Base-by-base conservation (phyloP, 1,140 invertebrate species). In the Heliconius himera region DNA sequence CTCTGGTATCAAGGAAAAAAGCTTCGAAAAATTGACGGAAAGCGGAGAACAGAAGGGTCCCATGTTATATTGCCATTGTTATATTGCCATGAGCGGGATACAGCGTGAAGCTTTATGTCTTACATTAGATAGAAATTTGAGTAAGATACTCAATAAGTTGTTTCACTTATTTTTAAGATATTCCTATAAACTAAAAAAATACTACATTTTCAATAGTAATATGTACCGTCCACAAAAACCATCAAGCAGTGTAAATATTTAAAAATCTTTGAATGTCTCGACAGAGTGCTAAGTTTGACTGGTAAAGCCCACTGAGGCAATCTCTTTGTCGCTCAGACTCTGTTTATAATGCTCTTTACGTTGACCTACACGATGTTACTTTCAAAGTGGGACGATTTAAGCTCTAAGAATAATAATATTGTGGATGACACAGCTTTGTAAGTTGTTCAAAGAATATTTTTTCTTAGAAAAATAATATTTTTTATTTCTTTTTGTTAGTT, bases 231-330 rank as follows among this genome's bases (percentile, higher is more conserved):
- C n/a, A 56, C 54, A n/a, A 60, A 22, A 60, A 22, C 60, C 60
- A 66, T 66, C 26, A 66, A 66, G 60, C 11, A 1, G 13, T 66
- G 5, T 66, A 29, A 66, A 66, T 29, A 66, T 66, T 66, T 66
- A 66, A 66, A 26, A 66, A 29, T 66, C 41, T 41, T 56, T 60
- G 49, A 56, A 60, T 26, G 18, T 46, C n/a, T 49, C 16, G 72
- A 26, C 38, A 60, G 18, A 38, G 56, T 38, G 29, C 54, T 36
- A 73, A 74, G 9, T 74, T 74, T 74, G 54, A 74, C 73, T 74
- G 54, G 73, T 20, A 54, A 74, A 56, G 51, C 54, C 20, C 56
- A 74, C 51, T 74, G 73, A 74, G 73, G 51, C 22, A 74, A 51
- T 54, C 33, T 74, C 73, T 74, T 56, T 74, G 73, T 36, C 51